Evolutionary conservation across 2,888 invertebrate species (phyloP).

Genomic region (Eupithecia abbreviata): DNA sequence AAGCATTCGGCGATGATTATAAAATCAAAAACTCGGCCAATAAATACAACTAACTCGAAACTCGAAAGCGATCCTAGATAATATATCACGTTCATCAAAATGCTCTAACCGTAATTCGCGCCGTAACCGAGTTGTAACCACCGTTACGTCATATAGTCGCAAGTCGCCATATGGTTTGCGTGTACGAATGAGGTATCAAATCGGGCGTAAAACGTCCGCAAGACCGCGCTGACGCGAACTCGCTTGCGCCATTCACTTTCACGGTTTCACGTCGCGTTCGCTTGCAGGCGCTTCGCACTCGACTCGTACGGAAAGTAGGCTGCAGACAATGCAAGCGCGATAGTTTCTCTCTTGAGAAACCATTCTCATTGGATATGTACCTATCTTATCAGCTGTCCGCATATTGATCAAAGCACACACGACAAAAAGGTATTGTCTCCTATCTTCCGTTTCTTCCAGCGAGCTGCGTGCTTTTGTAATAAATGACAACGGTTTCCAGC

Average conservation of each 20-base stretch:
- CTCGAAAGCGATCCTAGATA: conserved; percentile 20
- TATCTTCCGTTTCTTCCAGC: neutral
- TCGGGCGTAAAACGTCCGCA: conserved; percentile 71
- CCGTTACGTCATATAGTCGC: conserved; percentile 57
- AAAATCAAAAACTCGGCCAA: neutral
- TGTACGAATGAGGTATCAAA: conserved; percentile 69
- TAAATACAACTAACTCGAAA: conserved; percentile 5
- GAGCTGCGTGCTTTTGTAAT: neutral
- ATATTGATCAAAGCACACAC: conserved; percentile 20
- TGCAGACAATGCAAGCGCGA: conserved; percentile 73
- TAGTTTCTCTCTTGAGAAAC: conserved; percentile 79
- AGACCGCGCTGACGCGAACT: conserved; percentile 57
- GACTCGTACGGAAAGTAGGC: conserved; percentile 75
- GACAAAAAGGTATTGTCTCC: conserved; percentile 15
- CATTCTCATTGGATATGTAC: conserved; percentile 59
- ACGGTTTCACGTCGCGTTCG: conserved; percentile 72
- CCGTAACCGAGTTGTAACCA: conserved; percentile 46
- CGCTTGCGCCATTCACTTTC: conserved; percentile 81
- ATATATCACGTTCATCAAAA: conserved; percentile 51
- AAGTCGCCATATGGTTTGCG: conserved; percentile 61
- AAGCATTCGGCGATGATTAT: neutral
- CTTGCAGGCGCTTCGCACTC: conserved; percentile 56
- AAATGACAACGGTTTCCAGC: neutral
- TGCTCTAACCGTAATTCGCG: conserved; percentile 39
- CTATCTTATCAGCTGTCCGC: conserved; percentile 55